Evolutionary conservation across 2,797 vertebrate species (phyloP), one percentile per base, ranked within the genome.

Genomic region (Melopsittacus undulatus): DNA sequence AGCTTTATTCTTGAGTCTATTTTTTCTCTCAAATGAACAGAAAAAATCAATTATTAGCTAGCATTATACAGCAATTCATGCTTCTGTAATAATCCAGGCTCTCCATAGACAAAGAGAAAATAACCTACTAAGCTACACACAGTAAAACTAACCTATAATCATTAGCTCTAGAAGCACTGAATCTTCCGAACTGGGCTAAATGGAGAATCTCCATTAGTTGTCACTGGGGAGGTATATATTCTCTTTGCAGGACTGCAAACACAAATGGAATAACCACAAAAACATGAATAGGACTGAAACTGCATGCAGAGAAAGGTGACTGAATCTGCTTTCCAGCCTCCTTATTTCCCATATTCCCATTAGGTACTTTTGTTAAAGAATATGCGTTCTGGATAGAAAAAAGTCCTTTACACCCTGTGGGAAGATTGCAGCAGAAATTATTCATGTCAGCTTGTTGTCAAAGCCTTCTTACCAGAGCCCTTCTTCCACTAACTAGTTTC

Each of bases 31-130:
- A 94, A 61, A 80, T 61, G 62, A 88, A 74, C 24, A 89, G 48
- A 90, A 93, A 93, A 87, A 83, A 83, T 63, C 30, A 87, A 82
- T 93, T 69, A 89, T 87, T 87, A 92, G 27, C 40, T 73, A 82
- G 13, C 30, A 59, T 54, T 82, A 52, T 61, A 30, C 13, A 63
- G 46, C 6, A 84, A 67, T 64, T 77, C 45, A 21, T 74, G 64
- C 20, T 67, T 79, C 82, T 89, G 10, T 66, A 81, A 59, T 90
- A 54, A 84, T 79, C 34, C 59, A 87, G 23, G 6, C 23, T 90
- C 46, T 86, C 42, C 40, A 43, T 7, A 70, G 69, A 81, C 42
- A 87, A 63, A 82, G 29, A 11, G 64, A 88, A 42, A 79, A 77
- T 62, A 77, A 51, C 2, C 2, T 63, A 26, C 23, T 92, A 87